Evolutionary conservation across 1,140 invertebrate genomes (phyloP).

Genomic region (Caenorhabditis tropicalis): DNA sequence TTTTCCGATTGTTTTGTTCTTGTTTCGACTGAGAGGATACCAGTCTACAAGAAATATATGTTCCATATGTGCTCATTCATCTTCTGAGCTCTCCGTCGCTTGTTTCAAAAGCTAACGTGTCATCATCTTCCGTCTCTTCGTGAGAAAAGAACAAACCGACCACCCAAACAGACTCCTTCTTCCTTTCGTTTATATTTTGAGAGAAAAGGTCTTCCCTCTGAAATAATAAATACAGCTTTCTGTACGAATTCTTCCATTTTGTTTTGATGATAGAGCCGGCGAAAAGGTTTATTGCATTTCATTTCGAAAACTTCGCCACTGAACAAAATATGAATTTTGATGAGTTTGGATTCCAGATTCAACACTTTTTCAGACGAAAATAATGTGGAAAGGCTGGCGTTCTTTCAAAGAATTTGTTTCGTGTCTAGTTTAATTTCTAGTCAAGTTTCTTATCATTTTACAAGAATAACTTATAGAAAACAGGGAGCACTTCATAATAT

Average conservation of each 20-base stretch:
- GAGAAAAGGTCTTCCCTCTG: neutral
- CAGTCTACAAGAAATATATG: neutral
- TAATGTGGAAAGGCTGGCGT: neutral
- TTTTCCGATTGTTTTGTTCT: neutral
- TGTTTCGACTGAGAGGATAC: neutral
- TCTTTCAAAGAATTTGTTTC: neutral
- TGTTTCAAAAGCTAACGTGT: neutral
- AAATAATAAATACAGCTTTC: neutral
- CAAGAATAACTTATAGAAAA: neutral
- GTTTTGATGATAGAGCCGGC: neutral
- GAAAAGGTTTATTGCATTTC: neutral
- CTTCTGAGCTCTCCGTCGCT: neutral
- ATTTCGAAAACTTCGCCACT: neutral
- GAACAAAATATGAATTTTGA: conserved; percentile 11
- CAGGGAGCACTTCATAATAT: too few relatives aligned
- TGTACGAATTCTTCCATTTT: neutral
- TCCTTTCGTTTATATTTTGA: neutral
- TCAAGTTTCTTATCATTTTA: too few relatives aligned
- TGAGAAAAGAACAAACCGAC: neutral
- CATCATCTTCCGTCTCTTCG: conserved; percentile 6
- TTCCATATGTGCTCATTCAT: conserved; percentile 38
- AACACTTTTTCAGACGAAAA: neutral
- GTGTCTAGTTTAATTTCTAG: neutral
- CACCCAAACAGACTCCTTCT: neutral
- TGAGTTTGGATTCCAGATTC: neutral